Evolutionary conservation across 2,888 invertebrate species (phyloP), one percentile per base, ranked within the genome.

Genomic region (Agonopterix subpropinquella): DNA sequence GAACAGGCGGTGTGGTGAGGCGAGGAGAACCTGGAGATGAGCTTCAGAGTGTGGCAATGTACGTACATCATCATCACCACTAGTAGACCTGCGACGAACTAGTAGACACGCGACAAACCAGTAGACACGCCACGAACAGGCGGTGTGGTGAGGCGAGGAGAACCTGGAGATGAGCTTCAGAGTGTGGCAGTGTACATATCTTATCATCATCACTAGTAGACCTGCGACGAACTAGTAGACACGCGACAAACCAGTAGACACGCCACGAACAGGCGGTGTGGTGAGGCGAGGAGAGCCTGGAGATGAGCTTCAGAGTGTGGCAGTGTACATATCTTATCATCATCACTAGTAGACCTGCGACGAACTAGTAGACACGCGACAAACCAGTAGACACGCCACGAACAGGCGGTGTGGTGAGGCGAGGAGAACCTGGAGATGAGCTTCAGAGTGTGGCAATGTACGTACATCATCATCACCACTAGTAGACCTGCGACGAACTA

Each of bases 401-500:
- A 96, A 61, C 96, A 94, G 84, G 98, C 99, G 98, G 96, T 97
- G 55, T 96, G 97, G 57, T 97, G 97, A 97, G 98, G 98, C 43
- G 98, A 98, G 0, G 99, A 99, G 89, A 99, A 99, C 85, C 89
- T 99, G 36, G 98, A 99, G 88, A 97, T 99, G 92, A 98, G 97
- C 11, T 99, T 99, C 77, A 89, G 98, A 73, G 95, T 97, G 64
- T 93, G 95, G 93, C 91, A 92, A 65, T 93, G 91, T 83, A 45
- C 66, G 78, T 65, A 35, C 28, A 37, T n/a, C 37, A 9, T 37
- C n/a, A 37, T 37, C 2, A 15, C 18, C n/a, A n/a, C n/a, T n/a
- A n/a, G n/a, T n/a, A n/a, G n/a, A n/a, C n/a, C n/a, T n/a, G n/a
- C n/a, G n/a, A n/a, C n/a, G n/a, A n/a, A n/a, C n/a, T 18, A 18